Evolutionary conservation across 1,140 invertebrate genomes (phyloP).

Genomic region (Aphelinus certus): DNA sequence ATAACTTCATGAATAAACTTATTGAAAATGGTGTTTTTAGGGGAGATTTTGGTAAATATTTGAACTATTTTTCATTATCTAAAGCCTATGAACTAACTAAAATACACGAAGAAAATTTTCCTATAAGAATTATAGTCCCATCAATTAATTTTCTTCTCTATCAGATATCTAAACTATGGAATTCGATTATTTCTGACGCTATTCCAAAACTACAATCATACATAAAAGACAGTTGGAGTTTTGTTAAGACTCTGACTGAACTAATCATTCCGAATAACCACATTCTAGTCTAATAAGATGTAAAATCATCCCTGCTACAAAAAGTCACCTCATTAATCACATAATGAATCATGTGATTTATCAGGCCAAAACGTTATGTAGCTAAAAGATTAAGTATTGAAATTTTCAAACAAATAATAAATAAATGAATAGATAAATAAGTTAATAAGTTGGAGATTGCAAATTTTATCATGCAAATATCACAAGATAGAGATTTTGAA

Average conservation of each 20-base stretch:
- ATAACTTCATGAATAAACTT: background rate
- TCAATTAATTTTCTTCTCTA: constrained; percentile 44
- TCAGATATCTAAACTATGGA: constrained; percentile 37
- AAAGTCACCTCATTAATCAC: background rate
- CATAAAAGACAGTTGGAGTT: background rate
- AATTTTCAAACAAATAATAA: no score
- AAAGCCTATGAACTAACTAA: constrained; percentile 46
- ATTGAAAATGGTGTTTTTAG: constrained; percentile 22
- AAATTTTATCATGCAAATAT: no score
- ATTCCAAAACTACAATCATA: constrained; percentile 30
- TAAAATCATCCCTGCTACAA: background rate
- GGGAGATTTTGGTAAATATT: constrained; percentile 10
- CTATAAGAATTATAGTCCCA: constrained; percentile 48
- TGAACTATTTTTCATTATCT: constrained; percentile 23
- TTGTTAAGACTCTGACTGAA: background rate
- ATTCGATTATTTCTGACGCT: no score
- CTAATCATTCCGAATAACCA: background rate
- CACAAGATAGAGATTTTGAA: no score
- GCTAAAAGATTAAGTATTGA: no score
- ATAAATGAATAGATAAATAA: no score
- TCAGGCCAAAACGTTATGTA: no score
- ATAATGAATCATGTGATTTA: no score
- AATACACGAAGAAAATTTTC: constrained; percentile 46
- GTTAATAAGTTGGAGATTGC: no score
- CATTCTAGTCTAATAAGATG: background rate